Evolutionary conservation across 2,797 vertebrate species (phyloP).

Genomic region (Mormyrops boulengeri): DNA sequence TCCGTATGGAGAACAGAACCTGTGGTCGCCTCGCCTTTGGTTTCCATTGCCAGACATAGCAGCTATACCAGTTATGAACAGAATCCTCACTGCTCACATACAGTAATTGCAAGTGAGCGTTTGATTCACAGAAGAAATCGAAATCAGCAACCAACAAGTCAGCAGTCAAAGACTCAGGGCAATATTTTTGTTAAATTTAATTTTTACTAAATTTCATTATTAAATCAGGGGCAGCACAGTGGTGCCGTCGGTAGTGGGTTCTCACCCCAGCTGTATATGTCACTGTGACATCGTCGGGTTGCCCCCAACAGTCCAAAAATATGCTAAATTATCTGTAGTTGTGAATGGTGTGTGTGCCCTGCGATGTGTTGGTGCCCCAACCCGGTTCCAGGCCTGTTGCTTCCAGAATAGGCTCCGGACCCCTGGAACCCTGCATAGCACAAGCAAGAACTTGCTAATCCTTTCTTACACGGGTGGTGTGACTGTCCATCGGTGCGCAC

Average conservation of each 20-base stretch:
- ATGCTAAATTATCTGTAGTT: background rate
- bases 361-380: background rate
- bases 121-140: background rate
- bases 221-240: background rate
- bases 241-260: background rate
- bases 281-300: background rate
- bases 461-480: background rate
- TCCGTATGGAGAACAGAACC: background rate
- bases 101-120: background rate
- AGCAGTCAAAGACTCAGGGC: background rate
- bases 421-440: background rate
- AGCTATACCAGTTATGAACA: background rate
- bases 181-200: background rate
- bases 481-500: background rate
- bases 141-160: background rate
- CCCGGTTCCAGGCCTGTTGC: background rate
- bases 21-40: background rate
- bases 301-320: background rate
- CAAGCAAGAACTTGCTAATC: background rate
- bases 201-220: background rate
- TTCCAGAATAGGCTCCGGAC: background rate
- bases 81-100: background rate
- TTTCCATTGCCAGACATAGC: background rate
- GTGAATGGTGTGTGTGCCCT: background rate
- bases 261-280: background rate